Evolutionary conservation across 2,888 invertebrate species (phyloP).

Genomic region (Drosophila anceps): DNA sequence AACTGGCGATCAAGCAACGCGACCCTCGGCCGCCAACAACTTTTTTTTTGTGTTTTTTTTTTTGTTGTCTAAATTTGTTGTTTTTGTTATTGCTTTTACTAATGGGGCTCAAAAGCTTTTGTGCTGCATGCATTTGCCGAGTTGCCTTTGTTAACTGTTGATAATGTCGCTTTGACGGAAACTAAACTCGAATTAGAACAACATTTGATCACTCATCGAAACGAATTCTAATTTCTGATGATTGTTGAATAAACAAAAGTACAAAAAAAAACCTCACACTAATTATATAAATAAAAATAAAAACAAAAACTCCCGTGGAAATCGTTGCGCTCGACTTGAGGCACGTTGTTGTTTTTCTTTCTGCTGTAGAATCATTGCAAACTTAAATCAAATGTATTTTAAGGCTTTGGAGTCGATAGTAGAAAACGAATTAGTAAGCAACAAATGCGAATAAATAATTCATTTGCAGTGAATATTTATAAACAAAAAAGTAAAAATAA

Average conservation of each 20-base stretch:
- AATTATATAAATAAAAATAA: conserved; percentile 3
- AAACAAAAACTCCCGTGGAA: conserved; percentile 37
- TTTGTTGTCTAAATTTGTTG: conserved; percentile 27
- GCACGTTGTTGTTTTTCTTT: conserved; percentile 10
- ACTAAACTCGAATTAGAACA: conserved; percentile 35
- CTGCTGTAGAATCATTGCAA: conserved; percentile 7
- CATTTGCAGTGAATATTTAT: background rate
- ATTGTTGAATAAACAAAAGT: background rate
- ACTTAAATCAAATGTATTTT: conserved; percentile 4
- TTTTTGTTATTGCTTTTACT: conserved; percentile 28
- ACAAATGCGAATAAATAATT: background rate
- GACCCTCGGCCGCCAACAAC: conserved; percentile 57
- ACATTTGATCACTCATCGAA: conserved; percentile 48
- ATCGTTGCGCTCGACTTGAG: conserved; percentile 43
- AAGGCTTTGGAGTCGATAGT: background rate
- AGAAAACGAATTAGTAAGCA: conserved; percentile 42
- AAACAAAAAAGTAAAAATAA: background rate
- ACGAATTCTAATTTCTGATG: conserved; percentile 28
- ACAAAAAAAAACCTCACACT: conserved; percentile 13
- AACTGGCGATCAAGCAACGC: conserved; percentile 22
- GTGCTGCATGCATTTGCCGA: conserved; percentile 20
- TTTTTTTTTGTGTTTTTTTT: conserved; percentile 56
- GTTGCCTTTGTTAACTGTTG: conserved; percentile 14
- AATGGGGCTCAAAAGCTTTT: conserved; percentile 54
- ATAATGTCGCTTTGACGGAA: conserved; percentile 15